phyloP scores from a whole-genome alignment of 2,797 vertebrate genomes.

The Neopelma chrysocephalum region DNA sequence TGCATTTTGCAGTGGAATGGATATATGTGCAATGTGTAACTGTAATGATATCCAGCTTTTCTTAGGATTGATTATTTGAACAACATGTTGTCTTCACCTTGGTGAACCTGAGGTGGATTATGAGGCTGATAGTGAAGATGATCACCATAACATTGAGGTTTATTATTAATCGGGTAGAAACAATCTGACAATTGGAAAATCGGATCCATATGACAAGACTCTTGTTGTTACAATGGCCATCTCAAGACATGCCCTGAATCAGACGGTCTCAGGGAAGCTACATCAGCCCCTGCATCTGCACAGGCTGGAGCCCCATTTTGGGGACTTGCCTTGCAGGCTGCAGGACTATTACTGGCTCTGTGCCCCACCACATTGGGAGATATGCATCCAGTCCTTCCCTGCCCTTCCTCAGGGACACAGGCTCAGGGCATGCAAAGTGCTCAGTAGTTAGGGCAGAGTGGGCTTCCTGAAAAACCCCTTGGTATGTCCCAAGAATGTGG shows the following conservation, averaged over 20 bases:
- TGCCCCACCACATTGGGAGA: rapidly evolving
- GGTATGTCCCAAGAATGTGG: rapidly evolving
- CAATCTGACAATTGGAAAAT: neutral
- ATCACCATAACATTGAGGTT: neutral
- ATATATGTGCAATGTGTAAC: neutral
- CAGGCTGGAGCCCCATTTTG: neutral
- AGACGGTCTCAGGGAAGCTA: neutral
- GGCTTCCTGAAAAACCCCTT: neutral
- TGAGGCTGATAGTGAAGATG: neutral
- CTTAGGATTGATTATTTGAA: neutral
- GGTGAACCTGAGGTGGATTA: neutral
- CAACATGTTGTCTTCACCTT: neutral
- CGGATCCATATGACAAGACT: neutral
- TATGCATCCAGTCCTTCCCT: neutral
- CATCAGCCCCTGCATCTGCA: neutral
- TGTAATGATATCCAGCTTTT: neutral
- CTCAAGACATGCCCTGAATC: neutral
- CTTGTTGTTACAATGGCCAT: neutral
- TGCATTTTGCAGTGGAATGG: neutral
- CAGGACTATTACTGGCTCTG: neutral
- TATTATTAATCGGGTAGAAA: neutral
- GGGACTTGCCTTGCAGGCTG: neutral
- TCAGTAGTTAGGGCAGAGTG: neutral
- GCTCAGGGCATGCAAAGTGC: neutral
- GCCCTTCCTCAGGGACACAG: neutral